These are phyloP conservation scores for Bujurquina vittata DNA, from an alignment of 2,113 vertebrate genomes.

Conservation along the genomic window DNA sequence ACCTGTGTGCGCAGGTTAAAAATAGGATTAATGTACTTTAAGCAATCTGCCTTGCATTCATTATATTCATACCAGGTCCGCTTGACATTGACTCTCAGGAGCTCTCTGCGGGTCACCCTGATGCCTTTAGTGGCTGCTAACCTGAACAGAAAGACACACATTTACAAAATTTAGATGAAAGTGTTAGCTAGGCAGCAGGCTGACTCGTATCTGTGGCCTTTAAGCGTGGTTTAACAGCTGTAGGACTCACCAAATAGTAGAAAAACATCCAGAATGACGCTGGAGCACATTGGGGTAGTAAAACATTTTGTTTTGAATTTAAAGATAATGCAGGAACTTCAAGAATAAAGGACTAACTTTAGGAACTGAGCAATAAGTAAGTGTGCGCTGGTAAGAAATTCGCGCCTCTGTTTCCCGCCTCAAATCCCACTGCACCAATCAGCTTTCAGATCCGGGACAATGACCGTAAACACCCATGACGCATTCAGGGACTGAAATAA, in stretches of 20 bases:
- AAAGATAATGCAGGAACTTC: accelerated
- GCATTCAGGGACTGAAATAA: conserved; percentile 17
- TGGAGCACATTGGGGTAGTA: conserved; percentile 87
- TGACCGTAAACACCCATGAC: background rate
- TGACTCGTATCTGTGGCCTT: background rate
- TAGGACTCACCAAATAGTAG: conserved; percentile 83
- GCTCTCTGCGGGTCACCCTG: conserved; percentile 80
- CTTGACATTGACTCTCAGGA: conserved; percentile 82
- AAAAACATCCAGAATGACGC: conserved; percentile 84
- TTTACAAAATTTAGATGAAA: background rate
- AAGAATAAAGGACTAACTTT: background rate
- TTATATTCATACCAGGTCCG: conserved; percentile 79
- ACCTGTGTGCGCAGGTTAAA: background rate
- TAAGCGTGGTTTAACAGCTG: background rate
- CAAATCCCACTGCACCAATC: conserved; percentile 35
- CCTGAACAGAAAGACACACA: conserved; percentile 67
- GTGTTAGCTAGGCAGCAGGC: background rate
- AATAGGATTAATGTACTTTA: background rate
- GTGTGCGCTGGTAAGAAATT: background rate
- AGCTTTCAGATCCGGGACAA: background rate
- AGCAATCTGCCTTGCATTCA: background rate
- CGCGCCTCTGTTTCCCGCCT: conserved; percentile 17
- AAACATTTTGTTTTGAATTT: conserved; percentile 77
- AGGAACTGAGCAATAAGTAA: background rate
- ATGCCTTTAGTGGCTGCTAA: conserved; percentile 84